Evolutionary conservation across 2,797 vertebrate genomes (phyloP).

Genomic region (Antrozous pallidus): DNA sequence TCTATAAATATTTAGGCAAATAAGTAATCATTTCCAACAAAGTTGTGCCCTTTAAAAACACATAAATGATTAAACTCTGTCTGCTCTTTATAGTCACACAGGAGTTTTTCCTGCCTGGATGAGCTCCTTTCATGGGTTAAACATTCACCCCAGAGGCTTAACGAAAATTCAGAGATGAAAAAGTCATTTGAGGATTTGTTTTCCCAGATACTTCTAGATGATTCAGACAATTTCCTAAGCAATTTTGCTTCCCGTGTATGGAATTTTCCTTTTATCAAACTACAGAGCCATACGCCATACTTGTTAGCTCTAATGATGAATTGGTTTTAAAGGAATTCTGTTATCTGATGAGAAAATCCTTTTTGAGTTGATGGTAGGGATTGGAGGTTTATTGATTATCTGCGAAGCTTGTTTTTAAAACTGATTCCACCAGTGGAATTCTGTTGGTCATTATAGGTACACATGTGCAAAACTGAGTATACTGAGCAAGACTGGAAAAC

Average conservation of each 20-base stretch:
- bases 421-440: not conserved
- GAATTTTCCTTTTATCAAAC: not conserved
- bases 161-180: constrained; percentile 31
- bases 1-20: constrained; percentile 34
- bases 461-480: not conserved
- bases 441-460: not conserved
- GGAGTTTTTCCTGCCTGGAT: not conserved
- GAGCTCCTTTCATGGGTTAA: not conserved
- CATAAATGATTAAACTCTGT: not conserved
- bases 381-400: not conserved
- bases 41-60: constrained; percentile 13
- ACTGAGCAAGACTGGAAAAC: not conserved
- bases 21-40: constrained; percentile 35
- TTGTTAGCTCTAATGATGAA: constrained; percentile 8
- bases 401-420: not conserved
- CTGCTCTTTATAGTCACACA: not conserved
- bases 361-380: not conserved
- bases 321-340: not conserved
- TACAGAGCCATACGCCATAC: not conserved
- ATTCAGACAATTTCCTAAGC: constrained; percentile 45
- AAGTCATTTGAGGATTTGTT: not conserved
- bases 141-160: not conserved
- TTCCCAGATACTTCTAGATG: not conserved
- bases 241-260: constrained; percentile 12
- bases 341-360: not conserved